Conservation (phyloP, 2,888 invertebrate genomes). For the Plusia festucae region DNA sequence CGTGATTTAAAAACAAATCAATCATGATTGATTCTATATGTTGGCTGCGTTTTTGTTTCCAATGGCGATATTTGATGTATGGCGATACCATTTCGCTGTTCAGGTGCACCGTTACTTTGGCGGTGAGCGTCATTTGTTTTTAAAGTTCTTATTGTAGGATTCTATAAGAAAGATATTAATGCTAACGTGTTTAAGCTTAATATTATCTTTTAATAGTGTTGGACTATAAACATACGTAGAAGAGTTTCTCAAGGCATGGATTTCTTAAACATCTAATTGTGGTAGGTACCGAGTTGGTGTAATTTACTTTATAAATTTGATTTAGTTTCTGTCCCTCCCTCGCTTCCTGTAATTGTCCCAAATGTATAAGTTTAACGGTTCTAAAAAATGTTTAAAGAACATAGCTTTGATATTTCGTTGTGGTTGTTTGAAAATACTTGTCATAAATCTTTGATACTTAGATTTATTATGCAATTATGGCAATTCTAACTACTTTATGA, state of each 20-base stretch:
- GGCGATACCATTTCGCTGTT: slow-evolving; percentile 31
- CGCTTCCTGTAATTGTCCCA: slow-evolving; percentile 1
- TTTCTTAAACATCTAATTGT: no score
- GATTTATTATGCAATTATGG: slow-evolving; percentile 7
- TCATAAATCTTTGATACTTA: slow-evolving; percentile 2
- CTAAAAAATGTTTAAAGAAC: background rate
- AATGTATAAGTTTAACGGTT: background rate
- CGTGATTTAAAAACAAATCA: slow-evolving; percentile 72
- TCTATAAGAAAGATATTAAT: background rate
- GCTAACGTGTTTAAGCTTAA: background rate
- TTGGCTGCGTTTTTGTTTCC: slow-evolving; percentile 45
- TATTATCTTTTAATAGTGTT: background rate
- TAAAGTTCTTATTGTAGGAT: slow-evolving; percentile 13
- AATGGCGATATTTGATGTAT: slow-evolving; percentile 41
- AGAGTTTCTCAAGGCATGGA: background rate
- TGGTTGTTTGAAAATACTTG: slow-evolving; percentile 3
- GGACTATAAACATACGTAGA: background rate
- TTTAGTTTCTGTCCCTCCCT: background rate
- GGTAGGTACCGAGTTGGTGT: no score
- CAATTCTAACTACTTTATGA: slow-evolving; percentile 6
- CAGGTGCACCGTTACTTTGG: slow-evolving; percentile 31
- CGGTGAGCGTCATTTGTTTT: slow-evolving; percentile 26
- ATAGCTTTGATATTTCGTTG: background rate
- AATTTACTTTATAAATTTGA: background rate
- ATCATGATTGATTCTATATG: slow-evolving; percentile 66